Percentiles rank a stretch among this genome's conserved stretches.
phyloP scores from a whole-genome alignment of 2,888 invertebrate species.

The Caenorhabditis zanzibari region DNA sequence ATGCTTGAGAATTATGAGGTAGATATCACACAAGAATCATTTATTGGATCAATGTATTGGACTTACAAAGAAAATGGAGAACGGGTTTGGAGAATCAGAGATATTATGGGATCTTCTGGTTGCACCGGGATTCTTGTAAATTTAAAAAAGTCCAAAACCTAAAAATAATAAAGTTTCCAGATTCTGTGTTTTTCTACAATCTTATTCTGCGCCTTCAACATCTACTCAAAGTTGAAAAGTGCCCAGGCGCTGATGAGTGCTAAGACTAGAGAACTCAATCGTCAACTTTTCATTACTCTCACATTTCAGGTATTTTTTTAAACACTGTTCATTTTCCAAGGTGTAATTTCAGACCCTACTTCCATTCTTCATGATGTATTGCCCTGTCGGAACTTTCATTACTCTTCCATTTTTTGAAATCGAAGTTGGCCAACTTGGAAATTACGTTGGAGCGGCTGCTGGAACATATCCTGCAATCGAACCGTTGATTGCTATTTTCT shows the following conservation, averaged over 20 bases:
- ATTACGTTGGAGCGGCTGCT: constrained; percentile 13
- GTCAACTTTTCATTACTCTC: constrained; percentile 46
- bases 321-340: background rate
- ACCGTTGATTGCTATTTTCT: constrained; percentile 48
- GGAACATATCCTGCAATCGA: constrained; percentile 43
- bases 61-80: constrained; percentile 1
- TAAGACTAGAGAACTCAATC: constrained; percentile 42
- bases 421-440: constrained; percentile 27
- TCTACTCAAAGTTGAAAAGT: constrained; percentile 30
- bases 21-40: constrained; percentile 22
- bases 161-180: background rate
- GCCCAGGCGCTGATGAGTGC: constrained; percentile 29
- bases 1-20: constrained; percentile 27
- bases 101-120: constrained; percentile 30
- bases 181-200: constrained; percentile 45
- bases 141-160: background rate
- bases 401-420: constrained; percentile 45
- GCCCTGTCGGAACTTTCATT: constrained; percentile 41
- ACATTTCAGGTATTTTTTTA: constrained; percentile 36
- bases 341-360: constrained; percentile 33
- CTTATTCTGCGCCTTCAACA: constrained; percentile 26
- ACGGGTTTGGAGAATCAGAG: background rate
- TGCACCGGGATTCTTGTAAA: constrained; percentile 12
- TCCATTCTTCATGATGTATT: constrained; percentile 55
- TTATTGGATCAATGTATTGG: constrained; percentile 54